Percentiles rank a stretch among this genome's conserved stretches.
phyloP scores from a whole-genome alignment of 2,888 invertebrate genomes.

The Drosophila atroscutellata region DNA sequence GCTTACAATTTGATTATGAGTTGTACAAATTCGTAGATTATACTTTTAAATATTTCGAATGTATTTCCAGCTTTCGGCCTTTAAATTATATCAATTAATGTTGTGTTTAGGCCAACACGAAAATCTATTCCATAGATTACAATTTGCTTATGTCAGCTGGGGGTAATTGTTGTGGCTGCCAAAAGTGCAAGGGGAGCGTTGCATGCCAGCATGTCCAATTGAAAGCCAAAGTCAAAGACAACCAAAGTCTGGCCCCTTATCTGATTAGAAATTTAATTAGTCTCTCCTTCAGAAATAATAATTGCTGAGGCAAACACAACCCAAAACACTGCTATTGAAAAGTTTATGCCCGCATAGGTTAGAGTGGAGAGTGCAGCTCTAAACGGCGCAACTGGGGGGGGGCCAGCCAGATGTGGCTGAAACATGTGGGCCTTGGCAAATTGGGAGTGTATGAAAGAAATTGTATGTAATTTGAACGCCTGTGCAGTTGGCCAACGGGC shows the following conservation, averaged over 20 bases:
- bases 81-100: neutral
- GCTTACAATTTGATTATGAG: neutral
- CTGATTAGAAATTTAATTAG: conserved; percentile 76
- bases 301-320: conserved; percentile 49
- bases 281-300: conserved; percentile 58
- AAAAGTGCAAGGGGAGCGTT: conserved; percentile 28
- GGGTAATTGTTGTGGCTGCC: conserved; percentile 16
- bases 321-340: conserved; percentile 1
- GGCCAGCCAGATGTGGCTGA: conserved; percentile 24
- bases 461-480: conserved; percentile 78
- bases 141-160: conserved; percentile 1
- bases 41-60: neutral
- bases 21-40: neutral
- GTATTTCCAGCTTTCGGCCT: neutral
- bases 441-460: conserved; percentile 53
- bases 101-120: neutral
- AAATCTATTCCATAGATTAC: neutral
- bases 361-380: conserved; percentile 26
- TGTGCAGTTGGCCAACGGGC: conserved; percentile 62
- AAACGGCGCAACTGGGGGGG: conserved; percentile 28
- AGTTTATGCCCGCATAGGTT: conserved; percentile 13
- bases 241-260: conserved; percentile 46
- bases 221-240: conserved; percentile 30
- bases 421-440: conserved; percentile 16
- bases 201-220: conserved; percentile 5